phyloP scores from a whole-genome alignment of 2,113 vertebrate species.

The Xenopus laevis region DNA sequence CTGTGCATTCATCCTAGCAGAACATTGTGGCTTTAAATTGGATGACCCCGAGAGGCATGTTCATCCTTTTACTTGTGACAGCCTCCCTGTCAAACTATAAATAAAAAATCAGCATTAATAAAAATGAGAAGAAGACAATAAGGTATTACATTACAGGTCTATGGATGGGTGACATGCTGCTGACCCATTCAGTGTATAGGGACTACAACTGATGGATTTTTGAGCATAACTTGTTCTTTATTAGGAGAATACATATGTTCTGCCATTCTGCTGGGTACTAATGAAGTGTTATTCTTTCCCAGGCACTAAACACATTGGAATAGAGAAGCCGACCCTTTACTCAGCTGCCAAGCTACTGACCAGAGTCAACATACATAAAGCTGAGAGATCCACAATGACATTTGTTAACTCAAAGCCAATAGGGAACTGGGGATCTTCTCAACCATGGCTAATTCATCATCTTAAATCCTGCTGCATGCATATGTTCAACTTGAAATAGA shows the following conservation, averaged over 20 bases:
- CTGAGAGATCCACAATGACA: no score
- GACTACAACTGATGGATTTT: neutral
- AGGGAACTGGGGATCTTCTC: no score
- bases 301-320: neutral
- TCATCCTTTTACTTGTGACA: neutral
- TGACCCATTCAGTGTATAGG: conserved; percentile 1
- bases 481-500: no score
- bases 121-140: neutral
- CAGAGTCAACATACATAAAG: neutral
- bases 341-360: neutral
- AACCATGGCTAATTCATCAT: no score
- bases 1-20: neutral
- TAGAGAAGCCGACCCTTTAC: neutral
- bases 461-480: no score
- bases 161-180: neutral
- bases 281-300: neutral
- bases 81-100: neutral
- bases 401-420: neutral
- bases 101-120: conserved; percentile 3
- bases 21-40: conserved; percentile 1
- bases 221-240: neutral
- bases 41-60: neutral
- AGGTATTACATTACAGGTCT: conserved; percentile 3
- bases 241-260: neutral
- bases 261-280: neutral